Evolutionary conservation across 2,888 invertebrate genomes (phyloP), one percentile per base, ranked within the genome.

Genomic region (Drosophila nr. perissopoda): DNA sequence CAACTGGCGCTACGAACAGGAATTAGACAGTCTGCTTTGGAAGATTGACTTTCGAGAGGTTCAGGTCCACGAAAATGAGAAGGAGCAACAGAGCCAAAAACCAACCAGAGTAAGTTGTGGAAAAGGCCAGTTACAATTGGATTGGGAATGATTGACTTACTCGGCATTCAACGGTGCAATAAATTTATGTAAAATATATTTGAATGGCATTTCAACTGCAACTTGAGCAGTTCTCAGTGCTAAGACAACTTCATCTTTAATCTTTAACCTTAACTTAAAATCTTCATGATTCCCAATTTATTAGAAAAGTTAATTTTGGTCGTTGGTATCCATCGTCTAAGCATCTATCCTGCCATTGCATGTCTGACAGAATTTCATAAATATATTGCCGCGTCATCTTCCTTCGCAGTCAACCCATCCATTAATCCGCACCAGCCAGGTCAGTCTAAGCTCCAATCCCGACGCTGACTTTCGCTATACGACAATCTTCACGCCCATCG

Each of bases 1-100:
- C 70, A 98, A 98, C 92, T 98, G 98, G 98, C 95, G 96, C 46
- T 98, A 98, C 93, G 98, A 98, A 91, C 98, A 98, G 91, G 98
- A 98, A 91, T 94, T 98, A 78, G 98, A 98, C 92, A 98, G 97
- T 64, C 94, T 98, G 46, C 94, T 98, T 46, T 98, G 98, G 98
- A 98, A 98, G 94, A 96, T 98, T 68, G 98, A 98, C 93, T 98
- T 96, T 93, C 95, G 96, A 74, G 98, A 98, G 88, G 96, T 98
- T 56, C 96, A 97, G 90, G 94, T 97, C 82, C 95, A 95, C 82
- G 95, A 95, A 67, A 93, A 85, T 77, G 94, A 94, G 79, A 93
- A 94, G 67, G 94, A 94, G 70, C 91, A 93, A 46, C 83, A 89
- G 58, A 91, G 85, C 74, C 93, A 92, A 76, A 93, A 92, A 77